Evolutionary conservation across 2,797 vertebrate species (phyloP).

Genomic region (Lophotriccus pileatus): DNA sequence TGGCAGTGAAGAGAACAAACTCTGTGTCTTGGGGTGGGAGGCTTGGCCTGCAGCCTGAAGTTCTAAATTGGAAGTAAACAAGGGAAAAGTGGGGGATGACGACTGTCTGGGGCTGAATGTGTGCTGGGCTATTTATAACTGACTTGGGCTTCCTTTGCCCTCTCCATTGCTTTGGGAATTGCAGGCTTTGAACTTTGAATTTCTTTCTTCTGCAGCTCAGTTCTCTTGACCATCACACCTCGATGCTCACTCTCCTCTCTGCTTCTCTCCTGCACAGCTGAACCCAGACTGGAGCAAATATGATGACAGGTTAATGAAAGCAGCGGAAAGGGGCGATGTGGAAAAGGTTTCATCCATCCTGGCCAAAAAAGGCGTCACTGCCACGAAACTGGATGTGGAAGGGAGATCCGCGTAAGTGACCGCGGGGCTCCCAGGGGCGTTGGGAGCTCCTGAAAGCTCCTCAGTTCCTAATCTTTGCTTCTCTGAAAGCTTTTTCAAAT

Average conservation of each 20-base stretch:
- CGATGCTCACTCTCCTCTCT: not conserved
- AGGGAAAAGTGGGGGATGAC: not conserved
- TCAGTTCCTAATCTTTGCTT: not conserved
- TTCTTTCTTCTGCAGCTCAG: not conserved
- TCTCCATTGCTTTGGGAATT: not conserved
- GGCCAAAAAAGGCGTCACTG: slow-evolving; percentile 90
- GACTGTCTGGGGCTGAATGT: not conserved
- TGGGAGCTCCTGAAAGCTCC: not conserved
- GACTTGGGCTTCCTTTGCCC: not conserved
- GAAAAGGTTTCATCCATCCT: slow-evolving; percentile 93
- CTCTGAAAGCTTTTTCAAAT: not conserved
- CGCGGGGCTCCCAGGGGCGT: rapidly evolving
- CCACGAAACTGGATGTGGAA: slow-evolving; percentile 93
- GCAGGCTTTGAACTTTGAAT: not conserved
- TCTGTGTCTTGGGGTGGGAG: not conserved
- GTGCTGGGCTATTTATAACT: not conserved
- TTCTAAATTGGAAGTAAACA: not conserved
- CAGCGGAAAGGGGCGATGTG: slow-evolving; percentile 92
- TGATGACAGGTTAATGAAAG: slow-evolving; percentile 96
- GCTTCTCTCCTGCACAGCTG: slow-evolving; percentile 62
- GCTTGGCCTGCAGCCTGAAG: not conserved
- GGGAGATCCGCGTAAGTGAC: slow-evolving; percentile 95
- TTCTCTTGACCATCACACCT: not conserved
- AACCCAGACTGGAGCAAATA: slow-evolving; percentile 98
- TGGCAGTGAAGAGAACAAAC: not conserved